Base-by-base conservation (phyloP, 2,888 invertebrate species). In the Apotomis betuletana region DNA sequence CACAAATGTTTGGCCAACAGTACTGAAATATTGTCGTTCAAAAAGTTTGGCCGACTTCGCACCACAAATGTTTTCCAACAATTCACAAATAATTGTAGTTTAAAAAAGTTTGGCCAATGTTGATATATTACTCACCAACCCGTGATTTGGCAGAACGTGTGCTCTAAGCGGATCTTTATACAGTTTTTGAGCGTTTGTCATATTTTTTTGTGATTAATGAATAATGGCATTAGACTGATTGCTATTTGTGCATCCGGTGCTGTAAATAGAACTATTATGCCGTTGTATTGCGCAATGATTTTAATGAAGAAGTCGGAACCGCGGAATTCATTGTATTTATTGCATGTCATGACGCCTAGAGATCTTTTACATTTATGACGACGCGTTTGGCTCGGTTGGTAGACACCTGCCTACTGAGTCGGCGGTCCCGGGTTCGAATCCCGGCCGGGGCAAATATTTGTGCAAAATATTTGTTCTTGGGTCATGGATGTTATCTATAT, bases 101-200 rank as follows among this genome's bases (percentile, higher is more conserved):
- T 38, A 27, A 54, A 54, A 55, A 15, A 0, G 13, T 46, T 65
- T 57, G 46, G 8, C 57, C 46, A 57, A 65, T 6, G 9, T 65
- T 65, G 65, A 46, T 60, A 13, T 44, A 46, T 65, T 57, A 57
- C 65, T 65, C 65, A 65, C 46, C 46, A 27, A 5, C 65, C 46
- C 55, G 65, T 65, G 46, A 57, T 46, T 57, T 65, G 65, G 65
- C 65, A 57, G 38, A 52, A 36, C n/a, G 12, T 6, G 51, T n/a
- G 46, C 15, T 27, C n/a, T 57, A 8, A 27, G 46, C 55, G 27
- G 55, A 57, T 57, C 44, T 64, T 10, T 27, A 65, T 13, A 44
- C 44, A 55, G 51, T 54, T 64, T 64, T 15, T 64, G 15, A 64
- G n/a, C 12, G 55, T 36, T 57, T 46, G 55, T 65, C 65, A 65